Percentiles rank a stretch among this genome's conserved stretches.
Evolutionary conservation across 2,888 invertebrate genomes (phyloP).

Genomic region (Lamellibrachia satsuma): DNA sequence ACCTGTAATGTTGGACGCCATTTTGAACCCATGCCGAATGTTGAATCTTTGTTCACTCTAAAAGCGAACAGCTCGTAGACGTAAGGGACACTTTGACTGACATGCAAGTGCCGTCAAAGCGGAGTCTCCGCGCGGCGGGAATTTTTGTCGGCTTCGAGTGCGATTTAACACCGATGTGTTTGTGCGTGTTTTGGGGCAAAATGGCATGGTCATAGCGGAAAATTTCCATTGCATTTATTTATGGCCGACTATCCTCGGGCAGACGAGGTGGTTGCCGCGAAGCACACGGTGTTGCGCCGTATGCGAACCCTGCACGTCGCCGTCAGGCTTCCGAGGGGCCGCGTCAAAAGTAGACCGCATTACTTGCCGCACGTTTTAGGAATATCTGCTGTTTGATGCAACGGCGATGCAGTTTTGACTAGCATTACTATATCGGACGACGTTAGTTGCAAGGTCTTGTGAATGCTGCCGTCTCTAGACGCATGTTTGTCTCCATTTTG

Average conservation of each 20-base stretch:
- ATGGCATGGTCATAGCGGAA: not conserved
- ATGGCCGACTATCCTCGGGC: conserved; percentile 17
- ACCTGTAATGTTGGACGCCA: conserved; percentile 54
- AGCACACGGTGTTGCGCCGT: not conserved
- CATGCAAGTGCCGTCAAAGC: conserved; percentile 18
- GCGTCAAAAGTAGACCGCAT: conserved; percentile 9
- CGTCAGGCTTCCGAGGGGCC: not conserved
- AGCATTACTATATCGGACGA: conserved; percentile 12
- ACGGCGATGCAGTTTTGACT: not conserved
- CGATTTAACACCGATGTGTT: not conserved
- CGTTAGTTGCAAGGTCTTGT: not conserved
- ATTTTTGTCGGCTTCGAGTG: conserved; percentile 20
- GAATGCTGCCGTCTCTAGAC: conserved; percentile 8
- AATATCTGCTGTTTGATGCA: conserved; percentile 10
- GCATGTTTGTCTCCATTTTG: conserved; percentile 10
- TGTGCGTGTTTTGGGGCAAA: not conserved
- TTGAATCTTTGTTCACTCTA: conserved; percentile 26
- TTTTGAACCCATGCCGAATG: conserved; percentile 50
- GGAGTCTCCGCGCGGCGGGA: not conserved
- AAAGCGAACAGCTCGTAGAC: conserved; percentile 20
- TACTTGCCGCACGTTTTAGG: not conserved
- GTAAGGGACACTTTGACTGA: not conserved
- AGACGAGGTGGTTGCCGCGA: conserved; percentile 9
- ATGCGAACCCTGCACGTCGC: not conserved
- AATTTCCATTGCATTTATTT: conserved; percentile 10